Evolutionary conservation across 2,888 invertebrate genomes (phyloP), one percentile per base, ranked within the genome.

Genomic region (Cyclophora albipunctata): DNA sequence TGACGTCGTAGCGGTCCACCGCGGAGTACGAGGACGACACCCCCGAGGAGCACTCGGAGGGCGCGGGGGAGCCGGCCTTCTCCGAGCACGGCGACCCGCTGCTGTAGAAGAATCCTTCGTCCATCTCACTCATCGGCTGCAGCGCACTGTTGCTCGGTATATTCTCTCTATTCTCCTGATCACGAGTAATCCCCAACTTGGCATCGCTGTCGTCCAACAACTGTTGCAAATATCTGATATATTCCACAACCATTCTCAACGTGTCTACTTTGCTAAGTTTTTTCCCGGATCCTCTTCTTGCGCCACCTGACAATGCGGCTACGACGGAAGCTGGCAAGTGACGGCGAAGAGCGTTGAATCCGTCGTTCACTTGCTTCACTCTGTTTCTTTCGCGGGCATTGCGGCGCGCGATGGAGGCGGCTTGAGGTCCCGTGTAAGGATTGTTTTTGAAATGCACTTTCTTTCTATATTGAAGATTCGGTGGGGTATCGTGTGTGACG

Each of bases 321-420:
- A 95, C 93, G 3, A 95, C 93, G 34, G 92, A 92, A 51, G 94
- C 92, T 0, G 97, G 97, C 67, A 97, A 93, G 82, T 97, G 96
- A 66, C 95, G 94, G 42, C 97, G 91, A 5, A 97, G 89, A 45
- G 95, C 96, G 48, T 96, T 95, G 77, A 97, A 97, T 56, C 97
- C 97, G 77, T 96, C 96, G 86, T 97, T 97, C 73, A 96, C 96
- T 91, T 97, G 97, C 80, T 97, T 97, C 54, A 98, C 98, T 60
- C 98, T 93, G 78, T 98, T 98, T 59, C 98, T 90, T 84, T 98
- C 98, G 7, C 98, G 91, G 33, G 98, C 98, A 84, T 98, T 98
- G 63, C 98, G 91, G 50, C 97, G 89, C 0, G 96, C 96, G 43
- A 97, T 97, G 2, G 96, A 95, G 4, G 93, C 95, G 55, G 95